phyloP scores from a whole-genome alignment of 23 tunicate species.

The Phallusia fumigata region DNA sequence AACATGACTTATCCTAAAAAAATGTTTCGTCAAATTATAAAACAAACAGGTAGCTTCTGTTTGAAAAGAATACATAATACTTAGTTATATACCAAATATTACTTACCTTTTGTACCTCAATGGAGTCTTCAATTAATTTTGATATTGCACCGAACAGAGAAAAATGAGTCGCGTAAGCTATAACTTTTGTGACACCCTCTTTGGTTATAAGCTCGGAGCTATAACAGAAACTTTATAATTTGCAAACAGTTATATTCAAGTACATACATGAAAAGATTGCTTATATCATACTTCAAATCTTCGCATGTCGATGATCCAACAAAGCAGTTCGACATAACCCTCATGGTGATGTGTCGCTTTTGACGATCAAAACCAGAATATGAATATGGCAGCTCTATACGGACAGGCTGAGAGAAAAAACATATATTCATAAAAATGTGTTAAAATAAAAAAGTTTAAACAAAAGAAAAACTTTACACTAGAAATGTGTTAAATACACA shows the following conservation, averaged over 20 bases:
- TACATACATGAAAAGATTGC: too few species aligned
- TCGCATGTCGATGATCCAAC: not conserved
- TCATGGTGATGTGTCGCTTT: conserved; percentile 5
- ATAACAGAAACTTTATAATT: not conserved
- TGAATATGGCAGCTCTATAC: not conserved
- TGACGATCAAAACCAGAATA: not conserved
- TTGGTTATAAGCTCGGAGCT: not conserved
- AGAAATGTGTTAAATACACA: too few species aligned
- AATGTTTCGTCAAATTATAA: not conserved
- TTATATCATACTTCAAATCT: not conserved
- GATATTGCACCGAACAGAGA: conserved; percentile 53
- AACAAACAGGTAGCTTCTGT: too few species aligned
- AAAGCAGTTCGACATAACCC: not conserved
- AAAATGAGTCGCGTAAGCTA: conserved; percentile 34
- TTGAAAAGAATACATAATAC: not conserved
- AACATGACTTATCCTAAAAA: conserved; percentile 15
- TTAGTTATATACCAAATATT: too few species aligned
- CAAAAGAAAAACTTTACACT: too few species aligned
- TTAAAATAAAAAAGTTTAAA: too few species aligned
- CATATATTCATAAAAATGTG: not conserved
- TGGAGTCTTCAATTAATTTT: conserved; percentile 28
- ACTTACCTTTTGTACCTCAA: conserved; percentile 10
- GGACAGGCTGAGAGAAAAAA: not conserved
- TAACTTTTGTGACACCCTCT: not conserved
- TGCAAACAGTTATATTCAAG: not conserved